These are phyloP conservation scores for Oriolus oriolus DNA, from an alignment of 2,113 vertebrate genomes.

Conservation along the genomic window DNA sequence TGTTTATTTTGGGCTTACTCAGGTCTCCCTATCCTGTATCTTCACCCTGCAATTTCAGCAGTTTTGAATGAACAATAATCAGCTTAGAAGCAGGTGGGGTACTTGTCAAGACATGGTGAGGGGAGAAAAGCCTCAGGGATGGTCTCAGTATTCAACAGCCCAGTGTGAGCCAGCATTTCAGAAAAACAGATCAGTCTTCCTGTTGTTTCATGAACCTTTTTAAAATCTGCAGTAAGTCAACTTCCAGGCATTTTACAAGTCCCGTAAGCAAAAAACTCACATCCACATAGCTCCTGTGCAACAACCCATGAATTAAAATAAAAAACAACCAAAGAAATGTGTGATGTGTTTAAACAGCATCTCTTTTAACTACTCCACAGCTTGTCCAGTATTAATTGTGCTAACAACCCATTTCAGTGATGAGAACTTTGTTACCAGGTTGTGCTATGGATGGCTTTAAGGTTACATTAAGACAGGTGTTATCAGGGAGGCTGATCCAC, in stretches of 20 bases:
- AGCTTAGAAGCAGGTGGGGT: neutral
- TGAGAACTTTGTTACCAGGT: neutral
- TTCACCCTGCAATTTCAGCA: neutral
- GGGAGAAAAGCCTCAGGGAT: constrained; percentile 18
- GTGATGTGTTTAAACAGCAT: neutral
- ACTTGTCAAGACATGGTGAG: neutral
- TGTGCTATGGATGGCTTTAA: neutral
- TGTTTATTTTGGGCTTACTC: neutral
- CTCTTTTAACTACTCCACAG: neutral
- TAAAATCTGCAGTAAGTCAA: constrained; percentile 34
- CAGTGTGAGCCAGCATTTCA: neutral
- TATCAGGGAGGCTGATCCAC: constrained; percentile 6
- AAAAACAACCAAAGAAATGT: neutral
- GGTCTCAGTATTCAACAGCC: neutral
- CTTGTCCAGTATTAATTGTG: neutral
- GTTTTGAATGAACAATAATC: neutral
- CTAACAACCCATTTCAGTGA: neutral
- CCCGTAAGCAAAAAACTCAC: neutral
- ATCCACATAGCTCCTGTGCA: neutral
- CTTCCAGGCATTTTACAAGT: neutral
- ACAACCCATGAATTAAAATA: neutral
- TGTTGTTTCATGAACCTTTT: constrained; percentile 10
- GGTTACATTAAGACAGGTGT: neutral
- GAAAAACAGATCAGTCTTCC: neutral
- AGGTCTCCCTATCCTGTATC: neutral